A percentile compares a stretch with the other conserved stretches of the same genome.
phyloP scores from a whole-genome alignment of 2,797 vertebrate species.

The Siniperca scherzeri region DNA sequence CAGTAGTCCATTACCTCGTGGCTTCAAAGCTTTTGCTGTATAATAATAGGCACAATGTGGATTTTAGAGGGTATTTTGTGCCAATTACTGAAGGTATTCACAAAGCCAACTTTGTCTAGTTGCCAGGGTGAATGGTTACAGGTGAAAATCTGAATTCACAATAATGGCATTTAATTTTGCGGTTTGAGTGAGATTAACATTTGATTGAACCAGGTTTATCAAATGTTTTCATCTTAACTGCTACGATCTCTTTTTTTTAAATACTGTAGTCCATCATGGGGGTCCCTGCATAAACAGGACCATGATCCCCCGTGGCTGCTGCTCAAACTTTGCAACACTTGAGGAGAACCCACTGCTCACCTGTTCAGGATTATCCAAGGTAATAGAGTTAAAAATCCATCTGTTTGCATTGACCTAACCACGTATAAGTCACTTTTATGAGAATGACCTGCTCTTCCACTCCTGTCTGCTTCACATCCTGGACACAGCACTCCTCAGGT shows the following conservation, averaged over 20 bases:
- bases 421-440: constrained; percentile 59
- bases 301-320: constrained; percentile 1
- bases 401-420: constrained; percentile 59
- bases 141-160: constrained; percentile 32
- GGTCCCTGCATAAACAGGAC: constrained; percentile 23
- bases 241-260: not conserved
- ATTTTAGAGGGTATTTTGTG: constrained; percentile 49
- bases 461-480: constrained; percentile 19
- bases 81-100: constrained; percentile 38
- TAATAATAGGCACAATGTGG: constrained; percentile 41
- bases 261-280: not conserved
- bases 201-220: constrained; percentile 7
- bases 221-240: constrained; percentile 23
- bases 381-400: constrained; percentile 60
- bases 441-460: constrained; percentile 47
- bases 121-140: constrained; percentile 27
- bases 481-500: not conserved
- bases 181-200: not conserved
- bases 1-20: constrained; percentile 49
- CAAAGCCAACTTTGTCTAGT: constrained; percentile 27
- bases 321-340: constrained; percentile 46
- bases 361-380: constrained; percentile 70
- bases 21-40: constrained; percentile 46
- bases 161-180: not conserved
- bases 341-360: constrained; percentile 49